Conservation (phyloP, 2,888 invertebrate species). For the Pterostichus madidus region DNA sequence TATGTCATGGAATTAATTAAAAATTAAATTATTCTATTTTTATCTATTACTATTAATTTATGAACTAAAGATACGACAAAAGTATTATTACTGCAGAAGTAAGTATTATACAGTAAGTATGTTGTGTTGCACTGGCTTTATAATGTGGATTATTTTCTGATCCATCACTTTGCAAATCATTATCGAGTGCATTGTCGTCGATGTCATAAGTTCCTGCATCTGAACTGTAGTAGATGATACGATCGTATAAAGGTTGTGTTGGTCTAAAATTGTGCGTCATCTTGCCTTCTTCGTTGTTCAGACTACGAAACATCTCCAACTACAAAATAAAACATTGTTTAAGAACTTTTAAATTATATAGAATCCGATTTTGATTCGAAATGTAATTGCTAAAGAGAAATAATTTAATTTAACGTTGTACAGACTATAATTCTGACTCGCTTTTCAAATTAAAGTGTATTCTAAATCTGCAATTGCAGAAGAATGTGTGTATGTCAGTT, state of each 20-base stretch:
- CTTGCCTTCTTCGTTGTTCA: constrained; percentile 83
- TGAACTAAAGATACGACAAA: background rate
- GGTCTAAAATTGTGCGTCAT: constrained; percentile 91
- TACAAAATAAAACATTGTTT: constrained; percentile 75
- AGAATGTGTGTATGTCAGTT: no score
- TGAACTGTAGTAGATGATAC: constrained; percentile 74
- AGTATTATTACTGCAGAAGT: background rate
- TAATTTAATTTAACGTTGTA: no score
- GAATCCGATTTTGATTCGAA: no score
- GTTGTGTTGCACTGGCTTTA: background rate
- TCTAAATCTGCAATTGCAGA: no score
- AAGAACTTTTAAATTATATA: background rate
- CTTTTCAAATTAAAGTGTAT: no score
- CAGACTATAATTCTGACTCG: no score
- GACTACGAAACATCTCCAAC: constrained; percentile 86
- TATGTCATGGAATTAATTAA: no score
- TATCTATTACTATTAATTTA: background rate
- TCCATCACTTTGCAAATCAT: background rate
- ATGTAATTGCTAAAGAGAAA: no score
- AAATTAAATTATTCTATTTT: background rate
- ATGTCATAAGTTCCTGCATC: constrained; percentile 47
- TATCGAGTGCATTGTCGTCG: constrained; percentile 7
- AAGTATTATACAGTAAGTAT: background rate
- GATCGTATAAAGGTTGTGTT: constrained; percentile 87
- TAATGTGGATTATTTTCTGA: constrained; percentile 4